Base-by-base conservation (phyloP, 2,888 invertebrate genomes). In the Globia sparganii region DNA sequence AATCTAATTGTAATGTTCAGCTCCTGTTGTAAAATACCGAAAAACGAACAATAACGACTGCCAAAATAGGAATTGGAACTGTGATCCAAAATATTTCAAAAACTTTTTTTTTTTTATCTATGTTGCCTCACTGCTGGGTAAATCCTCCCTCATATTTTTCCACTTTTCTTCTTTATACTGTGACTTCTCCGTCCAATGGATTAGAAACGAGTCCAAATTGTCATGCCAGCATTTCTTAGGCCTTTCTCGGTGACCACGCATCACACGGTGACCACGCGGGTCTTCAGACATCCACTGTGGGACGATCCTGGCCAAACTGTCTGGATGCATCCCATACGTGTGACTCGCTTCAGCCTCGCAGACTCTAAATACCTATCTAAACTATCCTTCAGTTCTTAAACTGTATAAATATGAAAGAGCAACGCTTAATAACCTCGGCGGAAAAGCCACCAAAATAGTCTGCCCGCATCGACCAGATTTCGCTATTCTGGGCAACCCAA, bases 381-480 rank as follows among this genome's bases (percentile, higher is more conserved):
- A 49, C 18, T 13, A 5, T 15, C 5, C 28, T 11, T 28, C 4
- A 25, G 2, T 34, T 34, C 25, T 49, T 34, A 71, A 61, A 15
- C 18, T 1, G n/a, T 4, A 28, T 43, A 61, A 28, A 43, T 21
- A 6, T 72, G 28, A 72, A 53, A 69, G 31, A 79, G 37, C 28
- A 34, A n/a, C n/a, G n/a, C 6, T 56, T 58, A 72, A 67, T 73
- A 66, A 78, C 59, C 68, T 77, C 43, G 25, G 43, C n/a, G 49
- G 34, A 58, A 80, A 72, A 79, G 34, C 64, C 4, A 66, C 74
- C 59, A 49, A 79, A 87, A 85, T 83, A 83, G 88, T 77, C 77
- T 78, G 73, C 70, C 75, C 53, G 75, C 66, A 83, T 88, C 81
- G 87, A 84, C 68, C 85, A 86, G 83, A 79, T 81, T 83, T 68